Percentiles rank a stretch among this genome's conserved stretches.
Conservation (phyloP, 1,140 invertebrate genomes). For the Pseudomyrmex gracilis region DNA sequence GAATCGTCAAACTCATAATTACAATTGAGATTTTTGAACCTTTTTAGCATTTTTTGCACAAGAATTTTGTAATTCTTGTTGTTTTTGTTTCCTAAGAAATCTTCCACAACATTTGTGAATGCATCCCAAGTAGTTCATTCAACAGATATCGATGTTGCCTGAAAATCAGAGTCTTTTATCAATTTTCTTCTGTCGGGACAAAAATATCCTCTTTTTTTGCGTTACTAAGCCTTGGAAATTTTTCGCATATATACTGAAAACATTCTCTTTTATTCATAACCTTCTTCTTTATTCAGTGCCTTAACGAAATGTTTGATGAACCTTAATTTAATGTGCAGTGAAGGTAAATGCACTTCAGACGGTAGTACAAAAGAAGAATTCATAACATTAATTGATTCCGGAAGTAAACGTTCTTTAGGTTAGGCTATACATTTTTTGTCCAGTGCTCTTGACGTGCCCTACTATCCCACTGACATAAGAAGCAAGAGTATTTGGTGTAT, state of each 20-base stretch:
- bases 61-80: background rate
- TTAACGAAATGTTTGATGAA: slow-evolving; percentile 38
- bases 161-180: slow-evolving; percentile 16
- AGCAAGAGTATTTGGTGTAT: slow-evolving; percentile 27
- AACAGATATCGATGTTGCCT: background rate
- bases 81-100: slow-evolving; percentile 23
- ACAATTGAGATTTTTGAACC: background rate
- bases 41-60: background rate
- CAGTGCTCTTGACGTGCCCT: slow-evolving; percentile 1
- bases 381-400: background rate
- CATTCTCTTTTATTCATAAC: too few species aligned
- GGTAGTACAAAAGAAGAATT: background rate
- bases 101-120: background rate
- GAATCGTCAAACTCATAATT: slow-evolving; percentile 59
- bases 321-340: slow-evolving; percentile 32
- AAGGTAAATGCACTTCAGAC: slow-evolving; percentile 2
- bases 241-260: background rate
- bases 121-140: background rate
- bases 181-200: slow-evolving; percentile 18
- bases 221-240: slow-evolving; percentile 8
- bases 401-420: background rate
- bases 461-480: slow-evolving; percentile 37
- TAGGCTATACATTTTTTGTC: slow-evolving; percentile 2
- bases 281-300: slow-evolving; percentile 26
- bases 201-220: slow-evolving; percentile 36